Conservation (phyloP, 1,140 invertebrate genomes). For the Diabrotica virgifera region DNA sequence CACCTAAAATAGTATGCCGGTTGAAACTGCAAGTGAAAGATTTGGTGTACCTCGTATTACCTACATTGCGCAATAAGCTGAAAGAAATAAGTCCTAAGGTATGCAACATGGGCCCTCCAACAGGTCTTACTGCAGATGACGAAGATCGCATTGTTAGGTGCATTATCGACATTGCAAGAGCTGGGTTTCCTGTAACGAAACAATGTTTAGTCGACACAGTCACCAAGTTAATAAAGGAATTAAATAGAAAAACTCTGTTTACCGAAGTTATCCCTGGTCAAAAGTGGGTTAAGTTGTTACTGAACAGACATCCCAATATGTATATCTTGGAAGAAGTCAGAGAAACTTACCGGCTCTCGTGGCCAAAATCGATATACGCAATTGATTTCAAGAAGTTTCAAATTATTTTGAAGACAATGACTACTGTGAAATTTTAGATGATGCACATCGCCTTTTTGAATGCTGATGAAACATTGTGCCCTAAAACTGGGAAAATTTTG, state of each 20-base stretch:
- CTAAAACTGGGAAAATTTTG: too few relatives aligned
- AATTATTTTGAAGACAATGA: conserved; percentile 1
- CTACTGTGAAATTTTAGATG: too few relatives aligned
- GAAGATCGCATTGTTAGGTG: conserved; percentile 5
- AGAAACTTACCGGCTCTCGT: conserved; percentile 1
- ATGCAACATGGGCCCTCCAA: conserved; percentile 11
- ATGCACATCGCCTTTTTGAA: too few relatives aligned
- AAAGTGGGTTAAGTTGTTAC: too few relatives aligned
- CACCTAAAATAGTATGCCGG: background rate
- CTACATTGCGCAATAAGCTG: conserved; percentile 8
- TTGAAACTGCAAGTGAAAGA: conserved; percentile 3
- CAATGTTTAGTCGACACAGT: too few relatives aligned
- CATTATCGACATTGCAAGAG: too few relatives aligned
- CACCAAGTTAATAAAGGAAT: too few relatives aligned
- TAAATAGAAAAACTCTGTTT: too few relatives aligned
- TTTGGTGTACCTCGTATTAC: conserved; percentile 4
- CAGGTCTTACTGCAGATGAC: background rate
- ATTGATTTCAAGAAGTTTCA: conserved; percentile 6
- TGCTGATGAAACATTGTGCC: too few relatives aligned
- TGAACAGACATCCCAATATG: too few relatives aligned
- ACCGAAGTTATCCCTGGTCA: too few relatives aligned
- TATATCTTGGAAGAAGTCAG: background rate
- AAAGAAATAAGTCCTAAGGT: conserved; percentile 3
- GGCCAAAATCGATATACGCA: background rate
- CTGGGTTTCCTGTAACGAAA: too few relatives aligned